Percentiles rank a stretch among this genome's conserved stretches.
Conservation (phyloP, 2,888 invertebrate species). For the Drosophila vallismaia region DNA sequence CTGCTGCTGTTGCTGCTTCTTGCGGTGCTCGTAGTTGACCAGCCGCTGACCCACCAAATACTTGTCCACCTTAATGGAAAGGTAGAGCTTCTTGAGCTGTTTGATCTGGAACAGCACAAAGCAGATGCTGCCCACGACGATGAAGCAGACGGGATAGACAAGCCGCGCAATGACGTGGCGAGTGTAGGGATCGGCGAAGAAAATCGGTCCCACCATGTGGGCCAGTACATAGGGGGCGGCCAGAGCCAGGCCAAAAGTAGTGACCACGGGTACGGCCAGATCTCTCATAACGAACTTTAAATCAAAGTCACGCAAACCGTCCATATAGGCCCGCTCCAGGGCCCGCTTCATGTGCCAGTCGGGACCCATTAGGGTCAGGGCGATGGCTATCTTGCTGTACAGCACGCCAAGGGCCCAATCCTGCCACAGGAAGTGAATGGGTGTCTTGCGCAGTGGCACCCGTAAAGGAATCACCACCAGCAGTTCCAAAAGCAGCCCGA, state of each 20-base stretch:
- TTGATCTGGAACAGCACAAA: constrained; percentile 93
- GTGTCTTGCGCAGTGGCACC: constrained; percentile 96
- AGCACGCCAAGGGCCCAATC: constrained; percentile 99
- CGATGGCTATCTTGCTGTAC: constrained; percentile 98
- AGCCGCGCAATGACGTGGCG: constrained; percentile 92
- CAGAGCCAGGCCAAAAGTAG: constrained; percentile 94
- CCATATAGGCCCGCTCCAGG: constrained; percentile 96
- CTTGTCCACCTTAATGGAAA: constrained; percentile 99
- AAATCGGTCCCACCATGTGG: constrained; percentile 89
- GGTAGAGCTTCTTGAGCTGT: constrained; percentile 96
- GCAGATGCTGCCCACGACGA: constrained; percentile 88
- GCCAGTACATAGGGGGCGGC: constrained; percentile 97
- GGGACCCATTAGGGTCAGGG: constrained; percentile 98
- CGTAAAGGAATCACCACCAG: constrained; percentile 96
- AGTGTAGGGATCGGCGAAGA: constrained; percentile 87
- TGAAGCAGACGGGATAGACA: constrained; percentile 94
- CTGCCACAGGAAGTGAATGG: constrained; percentile 94
- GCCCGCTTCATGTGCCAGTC: constrained; percentile 97
- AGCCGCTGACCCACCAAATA: constrained; percentile 98
- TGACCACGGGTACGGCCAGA: constrained; percentile 94
- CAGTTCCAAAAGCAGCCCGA: constrained; percentile 95
- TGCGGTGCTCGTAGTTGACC: constrained; percentile 97
- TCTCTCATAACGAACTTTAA: constrained; percentile 93
- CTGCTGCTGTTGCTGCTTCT: constrained; percentile 85
- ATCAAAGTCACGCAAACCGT: constrained; percentile 96